Evolutionary conservation across 2,797 vertebrate species (phyloP).

Genomic region (Carcharodon carcharias): DNA sequence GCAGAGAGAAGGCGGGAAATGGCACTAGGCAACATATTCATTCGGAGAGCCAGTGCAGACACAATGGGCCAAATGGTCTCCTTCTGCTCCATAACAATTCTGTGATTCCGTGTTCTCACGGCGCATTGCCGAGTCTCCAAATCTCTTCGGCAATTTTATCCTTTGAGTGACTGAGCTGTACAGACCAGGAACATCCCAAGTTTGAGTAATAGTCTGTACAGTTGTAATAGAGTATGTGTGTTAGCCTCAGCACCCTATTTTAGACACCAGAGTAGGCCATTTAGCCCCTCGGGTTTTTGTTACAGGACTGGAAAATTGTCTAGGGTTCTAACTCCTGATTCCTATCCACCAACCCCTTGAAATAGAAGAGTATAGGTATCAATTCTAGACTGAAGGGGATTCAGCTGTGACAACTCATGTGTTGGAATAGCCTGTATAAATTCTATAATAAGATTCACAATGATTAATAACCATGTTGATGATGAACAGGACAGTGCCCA

Average conservation of each 20-base stretch:
- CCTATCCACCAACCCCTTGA: too few relatives aligned
- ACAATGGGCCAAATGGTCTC: too few relatives aligned
- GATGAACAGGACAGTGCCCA: background rate
- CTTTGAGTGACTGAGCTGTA: background rate
- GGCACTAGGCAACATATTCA: too few relatives aligned
- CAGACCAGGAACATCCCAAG: background rate
- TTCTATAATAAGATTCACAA: background rate
- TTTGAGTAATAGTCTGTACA: background rate
- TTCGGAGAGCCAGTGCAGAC: too few relatives aligned
- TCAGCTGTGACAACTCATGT: background rate
- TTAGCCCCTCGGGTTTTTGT: background rate
- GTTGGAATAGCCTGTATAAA: background rate
- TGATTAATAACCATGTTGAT: background rate
- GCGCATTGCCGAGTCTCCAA: background rate
- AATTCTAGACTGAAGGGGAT: too few relatives aligned
- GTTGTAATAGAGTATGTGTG: background rate
- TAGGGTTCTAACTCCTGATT: background rate
- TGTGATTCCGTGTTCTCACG: background rate
- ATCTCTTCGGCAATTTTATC: background rate
- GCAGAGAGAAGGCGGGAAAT: too few relatives aligned
- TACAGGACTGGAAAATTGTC: background rate
- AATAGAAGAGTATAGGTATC: too few relatives aligned
- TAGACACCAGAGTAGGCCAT: background rate
- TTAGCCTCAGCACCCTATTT: background rate
- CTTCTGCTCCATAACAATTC: too few relatives aligned